Conservation (phyloP, 2,113 vertebrate species). For the Colinus virginianus region DNA sequence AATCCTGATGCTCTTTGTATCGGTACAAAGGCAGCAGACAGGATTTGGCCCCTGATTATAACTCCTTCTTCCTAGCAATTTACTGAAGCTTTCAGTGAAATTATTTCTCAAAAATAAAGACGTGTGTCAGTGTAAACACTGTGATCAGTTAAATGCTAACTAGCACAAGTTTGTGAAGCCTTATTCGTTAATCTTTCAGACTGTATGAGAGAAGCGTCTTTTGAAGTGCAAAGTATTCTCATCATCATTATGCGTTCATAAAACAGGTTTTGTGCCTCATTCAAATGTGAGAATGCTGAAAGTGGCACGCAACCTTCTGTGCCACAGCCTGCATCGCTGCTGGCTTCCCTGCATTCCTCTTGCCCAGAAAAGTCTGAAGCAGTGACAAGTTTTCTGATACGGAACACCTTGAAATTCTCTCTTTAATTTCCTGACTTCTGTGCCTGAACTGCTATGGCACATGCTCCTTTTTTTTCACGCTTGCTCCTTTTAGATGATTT, state of each 20-base stretch:
- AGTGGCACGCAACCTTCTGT: background rate
- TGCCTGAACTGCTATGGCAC: background rate
- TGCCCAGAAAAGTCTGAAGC: background rate
- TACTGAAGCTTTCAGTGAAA: slow-evolving; percentile 49
- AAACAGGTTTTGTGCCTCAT: slow-evolving; percentile 11
- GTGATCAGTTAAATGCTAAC: slow-evolving; percentile 73
- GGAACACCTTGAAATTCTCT: background rate
- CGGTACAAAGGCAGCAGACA: background rate
- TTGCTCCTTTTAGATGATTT: background rate
- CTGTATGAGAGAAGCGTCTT: slow-evolving; percentile 29
- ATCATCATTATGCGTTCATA: slow-evolving; percentile 13
- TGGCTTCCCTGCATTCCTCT: background rate
- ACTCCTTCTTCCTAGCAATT: background rate
- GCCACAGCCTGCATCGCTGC: background rate
- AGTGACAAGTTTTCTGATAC: slow-evolving; percentile 2
- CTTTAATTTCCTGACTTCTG: background rate
- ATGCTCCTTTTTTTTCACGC: background rate
- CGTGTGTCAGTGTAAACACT: slow-evolving; percentile 54
- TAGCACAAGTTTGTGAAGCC: slow-evolving; percentile 66
- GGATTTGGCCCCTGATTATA: slow-evolving; percentile 25
- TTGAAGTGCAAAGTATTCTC: slow-evolving; percentile 72
- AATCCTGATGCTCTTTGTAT: background rate
- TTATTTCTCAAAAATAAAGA: slow-evolving; percentile 46
- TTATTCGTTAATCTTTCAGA: slow-evolving; percentile 64
- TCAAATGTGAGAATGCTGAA: background rate